Conservation (phyloP, 2,888 invertebrate species). For the Alitta virens region DNA sequence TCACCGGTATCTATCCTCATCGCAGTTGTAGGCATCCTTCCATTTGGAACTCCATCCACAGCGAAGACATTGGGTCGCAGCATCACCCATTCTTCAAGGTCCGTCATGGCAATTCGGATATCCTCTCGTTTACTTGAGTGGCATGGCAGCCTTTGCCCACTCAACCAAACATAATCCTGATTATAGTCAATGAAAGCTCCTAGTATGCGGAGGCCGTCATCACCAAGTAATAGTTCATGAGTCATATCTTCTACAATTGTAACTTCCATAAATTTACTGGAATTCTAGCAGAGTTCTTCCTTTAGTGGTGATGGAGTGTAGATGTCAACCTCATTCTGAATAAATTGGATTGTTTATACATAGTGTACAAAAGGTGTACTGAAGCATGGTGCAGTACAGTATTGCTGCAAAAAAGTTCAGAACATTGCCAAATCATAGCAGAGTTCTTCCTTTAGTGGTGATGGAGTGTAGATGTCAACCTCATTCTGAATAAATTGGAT, state of each 20-base stretch:
- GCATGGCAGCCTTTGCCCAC: neutral
- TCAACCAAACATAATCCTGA: neutral
- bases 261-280: too few relatives aligned
- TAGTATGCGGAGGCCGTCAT: slow-evolving; percentile 3
- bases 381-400: too few relatives aligned
- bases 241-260: neutral
- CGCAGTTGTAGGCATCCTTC: neutral
- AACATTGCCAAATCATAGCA: too few relatives aligned
- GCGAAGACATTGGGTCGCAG: neutral
- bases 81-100: neutral
- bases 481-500: too few relatives aligned
- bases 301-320: too few relatives aligned
- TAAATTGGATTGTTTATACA: too few relatives aligned
- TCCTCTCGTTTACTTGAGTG: neutral
- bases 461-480: too few relatives aligned
- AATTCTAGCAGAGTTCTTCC: too few relatives aligned
- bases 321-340: too few relatives aligned
- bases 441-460: too few relatives aligned
- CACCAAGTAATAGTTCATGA: slow-evolving; percentile 1
- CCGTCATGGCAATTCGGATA: neutral
- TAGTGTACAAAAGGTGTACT: too few relatives aligned
- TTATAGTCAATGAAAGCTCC: slow-evolving; percentile 1
- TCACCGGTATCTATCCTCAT: slow-evolving; percentile 3
- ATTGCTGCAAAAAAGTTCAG: too few relatives aligned
- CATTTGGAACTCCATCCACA: neutral